Conservation (phyloP, 2,888 invertebrate genomes). For the Polydrusus tereticollis region DNA sequence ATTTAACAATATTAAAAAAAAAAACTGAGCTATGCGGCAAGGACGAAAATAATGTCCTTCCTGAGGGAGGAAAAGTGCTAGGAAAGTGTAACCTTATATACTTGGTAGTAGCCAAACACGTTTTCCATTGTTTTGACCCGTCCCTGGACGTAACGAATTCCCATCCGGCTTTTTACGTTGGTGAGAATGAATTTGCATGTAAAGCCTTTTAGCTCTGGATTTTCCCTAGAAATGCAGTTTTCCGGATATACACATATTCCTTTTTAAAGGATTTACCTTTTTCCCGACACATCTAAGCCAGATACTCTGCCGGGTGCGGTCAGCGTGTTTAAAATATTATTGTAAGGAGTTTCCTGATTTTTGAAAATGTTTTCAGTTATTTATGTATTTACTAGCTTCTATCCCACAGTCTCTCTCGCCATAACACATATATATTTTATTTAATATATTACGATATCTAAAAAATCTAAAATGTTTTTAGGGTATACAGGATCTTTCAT, state of each 20-base stretch:
- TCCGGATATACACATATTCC: slow-evolving; percentile 36
- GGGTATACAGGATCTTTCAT: too few relatives aligned
- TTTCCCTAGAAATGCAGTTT: slow-evolving; percentile 46
- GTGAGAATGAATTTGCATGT: slow-evolving; percentile 48
- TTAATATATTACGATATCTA: too few relatives aligned
- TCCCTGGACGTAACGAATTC: slow-evolving; percentile 38
- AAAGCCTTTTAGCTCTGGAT: slow-evolving; percentile 44
- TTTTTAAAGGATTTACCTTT: slow-evolving; percentile 33
- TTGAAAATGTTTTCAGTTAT: too few relatives aligned
- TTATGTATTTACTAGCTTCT: too few relatives aligned
- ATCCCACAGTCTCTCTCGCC: too few relatives aligned
- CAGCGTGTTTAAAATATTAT: slow-evolving; percentile 8
- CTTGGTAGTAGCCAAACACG: neutral
- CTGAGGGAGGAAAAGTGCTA: neutral
- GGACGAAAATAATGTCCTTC: too few relatives aligned
- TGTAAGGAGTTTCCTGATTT: too few relatives aligned
- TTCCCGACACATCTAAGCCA: slow-evolving; percentile 4
- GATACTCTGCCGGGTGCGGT: neutral
- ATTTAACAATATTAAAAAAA: too few relatives aligned
- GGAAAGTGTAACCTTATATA: too few relatives aligned
- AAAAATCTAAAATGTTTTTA: too few relatives aligned
- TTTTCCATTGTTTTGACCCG: slow-evolving; percentile 25
- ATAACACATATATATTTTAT: too few relatives aligned
- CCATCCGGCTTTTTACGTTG: slow-evolving; percentile 44
- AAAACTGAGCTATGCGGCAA: too few relatives aligned